Evolutionary conservation across 2,797 vertebrate species (phyloP), one percentile per base, ranked within the genome.

Genomic region (Sitta carolinensis): DNA sequence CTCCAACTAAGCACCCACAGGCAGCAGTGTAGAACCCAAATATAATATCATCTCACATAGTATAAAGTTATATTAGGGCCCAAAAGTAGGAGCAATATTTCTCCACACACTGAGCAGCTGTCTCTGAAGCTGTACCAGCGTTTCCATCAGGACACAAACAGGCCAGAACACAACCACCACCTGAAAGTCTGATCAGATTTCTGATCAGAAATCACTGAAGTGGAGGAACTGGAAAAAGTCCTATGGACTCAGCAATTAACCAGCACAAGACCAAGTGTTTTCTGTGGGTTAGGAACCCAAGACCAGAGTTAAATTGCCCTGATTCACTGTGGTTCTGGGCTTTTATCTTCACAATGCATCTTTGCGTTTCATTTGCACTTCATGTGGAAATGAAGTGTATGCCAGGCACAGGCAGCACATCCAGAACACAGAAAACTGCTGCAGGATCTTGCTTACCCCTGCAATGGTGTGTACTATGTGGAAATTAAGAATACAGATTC

Each of bases 391-490:
- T 1, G 0, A 19, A 63, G 25, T 42, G 52, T 45, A 32, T 72
- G 11, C 8, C 4, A 1, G 34, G 47, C 18, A 81, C 36, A 36
- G n/a, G 45, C 9, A 92, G 25, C 0, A 0, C 18, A 74, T 29
- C 6, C 42, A 34, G 32, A 80, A 54, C 14, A 72, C 4, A 72
- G 23, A 64, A 66, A 75, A 61, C 6, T 54, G 13, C 25, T 78
- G 50, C 12, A 68, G 15, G 4, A 26, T 29, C n/a, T 58, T 64
- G 34, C 19, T 57, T 75, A 50, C 7, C 19, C 23, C 21, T 87
- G 47, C 36, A 82, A 40, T 11, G 22, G 7, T 27, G 11, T 3
- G 5, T 43, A 13, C 57, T 47, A 9, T 1, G 5, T 0, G 5
- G 10, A 11, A 30, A 34, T 85, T 94, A 4, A 77, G 40, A 73